Evolutionary conservation across 2,888 invertebrate genomes (phyloP), one percentile per base, ranked within the genome.

Genomic region (Acrobasis consociella): DNA sequence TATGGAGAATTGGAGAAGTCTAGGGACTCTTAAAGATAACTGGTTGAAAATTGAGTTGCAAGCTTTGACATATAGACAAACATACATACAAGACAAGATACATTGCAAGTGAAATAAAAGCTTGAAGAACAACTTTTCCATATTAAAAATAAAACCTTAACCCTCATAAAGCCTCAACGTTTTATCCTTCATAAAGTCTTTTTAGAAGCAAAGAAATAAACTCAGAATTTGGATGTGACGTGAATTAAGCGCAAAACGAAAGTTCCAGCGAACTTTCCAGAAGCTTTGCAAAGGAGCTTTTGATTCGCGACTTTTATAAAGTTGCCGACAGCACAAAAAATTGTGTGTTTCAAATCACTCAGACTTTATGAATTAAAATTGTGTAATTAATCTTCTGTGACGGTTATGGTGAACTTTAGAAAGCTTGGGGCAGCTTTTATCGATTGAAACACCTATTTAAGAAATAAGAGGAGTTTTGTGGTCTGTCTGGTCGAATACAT

Each of bases 381-480:
- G 55, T 60, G 46, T 52, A 61, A 64, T 56, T 46, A 56, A 55
- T 55, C 55, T 42, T 56, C 16, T 9, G 9, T 11, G 9, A 42
- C 16, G 42, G 55, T 16, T 46, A 9, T 37, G 8, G 13, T 22
- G 37, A 52, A 22, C 52, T 52, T 52, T 51, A 8, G 7, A 52
- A 52, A 31, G 31, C 17, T 31, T 3, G 22, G 10, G 7, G n/a
- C 37, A 31, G n/a, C 13, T 52, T 52, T 22, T n/a, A 31, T 13
- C 22, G 13, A 46, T n/a, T 46, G 46, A 46, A 46, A n/a, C n/a
- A 46, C 10, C 46, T n/a, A 46, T 46, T 31, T 31, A 31, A 5
- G 8, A 5, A 7, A 31, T 22, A 22, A 22, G 5, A 5, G 2
- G 2, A n/a, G 22, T 22, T 22, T 5, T 3, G 42, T 13, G 42